A percentile compares a stretch with the other conserved stretches of the same genome.
Evolutionary conservation across 2,888 invertebrate genomes (phyloP).

Genomic region (Plutella xylostella): DNA sequence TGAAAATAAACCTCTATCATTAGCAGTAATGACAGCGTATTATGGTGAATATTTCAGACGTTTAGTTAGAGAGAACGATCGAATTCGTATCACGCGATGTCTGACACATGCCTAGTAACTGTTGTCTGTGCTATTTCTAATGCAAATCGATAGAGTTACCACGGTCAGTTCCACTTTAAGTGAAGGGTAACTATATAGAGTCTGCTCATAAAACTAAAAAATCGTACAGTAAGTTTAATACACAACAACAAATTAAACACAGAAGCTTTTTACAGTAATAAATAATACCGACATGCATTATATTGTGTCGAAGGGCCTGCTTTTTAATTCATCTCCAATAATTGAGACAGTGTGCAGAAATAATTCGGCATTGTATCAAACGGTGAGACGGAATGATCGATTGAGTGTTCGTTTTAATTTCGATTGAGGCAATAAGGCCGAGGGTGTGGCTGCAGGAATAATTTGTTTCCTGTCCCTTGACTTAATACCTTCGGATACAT

Average conservation of each 20-base stretch:
- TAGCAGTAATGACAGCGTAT: slow-evolving; percentile 51
- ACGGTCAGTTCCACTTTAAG: no score
- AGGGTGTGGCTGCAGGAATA: slow-evolving; percentile 60
- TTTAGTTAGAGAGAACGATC: slow-evolving; percentile 48
- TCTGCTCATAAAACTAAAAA: no score
- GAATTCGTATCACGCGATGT: slow-evolving; percentile 39
- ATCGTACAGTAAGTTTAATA: no score
- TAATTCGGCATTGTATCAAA: slow-evolving; percentile 60
- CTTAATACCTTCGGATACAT: slow-evolving; percentile 23
- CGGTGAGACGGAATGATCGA: slow-evolving; percentile 62
- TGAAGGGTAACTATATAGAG: no score
- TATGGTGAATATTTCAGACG: slow-evolving; percentile 57
- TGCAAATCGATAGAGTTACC: no score
- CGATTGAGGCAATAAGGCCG: slow-evolving; percentile 55
- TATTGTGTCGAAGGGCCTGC: no score
- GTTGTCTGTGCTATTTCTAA: no score
- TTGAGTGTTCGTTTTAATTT: slow-evolving; percentile 66
- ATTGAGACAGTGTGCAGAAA: slow-evolving; percentile 62
- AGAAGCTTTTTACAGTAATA: no score
- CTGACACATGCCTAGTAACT: slow-evolving; percentile 9
- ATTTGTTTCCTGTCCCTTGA: slow-evolving; percentile 47
- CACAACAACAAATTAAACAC: no score
- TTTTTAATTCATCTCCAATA: no score
- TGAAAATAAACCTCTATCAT: no score
- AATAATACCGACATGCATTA: no score